Evolutionary conservation across 2,797 vertebrate genomes (phyloP).

Genomic region (Protosalanx chinensis): DNA sequence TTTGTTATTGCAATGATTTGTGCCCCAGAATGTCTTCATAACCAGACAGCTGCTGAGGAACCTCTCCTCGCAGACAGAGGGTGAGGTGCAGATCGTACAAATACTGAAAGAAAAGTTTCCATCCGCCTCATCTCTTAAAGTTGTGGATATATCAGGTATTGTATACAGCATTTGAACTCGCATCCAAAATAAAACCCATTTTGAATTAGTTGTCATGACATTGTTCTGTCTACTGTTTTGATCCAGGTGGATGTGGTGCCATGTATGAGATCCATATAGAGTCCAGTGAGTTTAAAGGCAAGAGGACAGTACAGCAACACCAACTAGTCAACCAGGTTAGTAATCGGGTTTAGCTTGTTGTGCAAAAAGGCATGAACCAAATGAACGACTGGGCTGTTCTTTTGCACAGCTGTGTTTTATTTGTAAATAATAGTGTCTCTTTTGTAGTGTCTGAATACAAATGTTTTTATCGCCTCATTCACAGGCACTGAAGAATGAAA

Average conservation of each 20-base stretch:
- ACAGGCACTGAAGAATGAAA: conserved; percentile 80
- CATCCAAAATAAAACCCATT: not conserved
- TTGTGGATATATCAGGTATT: conserved; percentile 88
- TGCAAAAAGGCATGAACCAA: too few species aligned
- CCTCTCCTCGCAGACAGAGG: conserved; percentile 73
- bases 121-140: conserved; percentile 77
- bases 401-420: conserved; percentile 16
- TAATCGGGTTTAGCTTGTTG: too few species aligned
- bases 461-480: conserved; percentile 27
- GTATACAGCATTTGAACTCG: not conserved
- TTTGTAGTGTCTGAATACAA: not conserved
- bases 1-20: not conserved
- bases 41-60: conserved; percentile 50
- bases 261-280: conserved; percentile 97
- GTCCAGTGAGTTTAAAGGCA: conserved; percentile 90
- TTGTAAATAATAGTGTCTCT: not conserved
- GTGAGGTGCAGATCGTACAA: conserved; percentile 74
- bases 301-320: conserved; percentile 89
- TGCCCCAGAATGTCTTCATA: conserved; percentile 40
- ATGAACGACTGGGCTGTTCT: too few species aligned
- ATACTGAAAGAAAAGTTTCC: conserved; percentile 84
- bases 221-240: not conserved
- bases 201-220: not conserved
- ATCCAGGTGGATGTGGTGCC: conserved; percentile 88
- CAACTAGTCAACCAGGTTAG: conserved; percentile 91